Evolutionary conservation across 2,797 vertebrate genomes (phyloP), one percentile per base, ranked within the genome.

Genomic region (Podarcis lilfordi): DNA sequence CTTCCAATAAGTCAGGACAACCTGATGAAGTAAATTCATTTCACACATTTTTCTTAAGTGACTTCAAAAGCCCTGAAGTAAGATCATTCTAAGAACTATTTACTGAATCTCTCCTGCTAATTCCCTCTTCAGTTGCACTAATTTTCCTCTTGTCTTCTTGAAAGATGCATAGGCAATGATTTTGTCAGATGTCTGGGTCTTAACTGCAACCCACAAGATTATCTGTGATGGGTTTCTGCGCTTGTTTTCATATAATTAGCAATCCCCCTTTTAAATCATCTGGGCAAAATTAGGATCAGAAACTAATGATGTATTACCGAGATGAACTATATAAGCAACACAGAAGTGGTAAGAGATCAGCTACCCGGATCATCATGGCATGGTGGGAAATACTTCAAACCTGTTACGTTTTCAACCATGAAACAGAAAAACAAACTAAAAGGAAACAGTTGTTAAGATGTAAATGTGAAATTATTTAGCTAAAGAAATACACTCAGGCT

Each of bases 1-100:
- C 25, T 80, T 85, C 40, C n/a, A 66, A 81, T 89, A 68, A 85
- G 75, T 55, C 32, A 76, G 40, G 76, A 19, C 7, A 78, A 84
- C 37, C 35, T 85, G 40, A 59, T 82, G 71, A 61, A 77, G 4
- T 82, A 21, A 35, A 88, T 78, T 86, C 82, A 88, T 88, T 81
- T 86, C 50, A 78, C 37, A 90, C n/a, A 69, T 61, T 85, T 59
- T 85, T 71, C 43, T 82, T 37, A 75, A 81, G 72, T 75, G 45
- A 69, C 45, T 86, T 71, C 25, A 68, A 82, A 77, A 85, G n/a
- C n/a, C 68, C 25, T 89, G 43, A 35, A 89, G 69, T 68, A 68
- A 43, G 76, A 35, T 85, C 50, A 55, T 55, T 55, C 59, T 66
- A 66, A 75, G 15, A n/a, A 19, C 27, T 88, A 21, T 83, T 76